phyloP scores from a whole-genome alignment of 2,113 vertebrate species.

The Xiphophorus hellerii region DNA sequence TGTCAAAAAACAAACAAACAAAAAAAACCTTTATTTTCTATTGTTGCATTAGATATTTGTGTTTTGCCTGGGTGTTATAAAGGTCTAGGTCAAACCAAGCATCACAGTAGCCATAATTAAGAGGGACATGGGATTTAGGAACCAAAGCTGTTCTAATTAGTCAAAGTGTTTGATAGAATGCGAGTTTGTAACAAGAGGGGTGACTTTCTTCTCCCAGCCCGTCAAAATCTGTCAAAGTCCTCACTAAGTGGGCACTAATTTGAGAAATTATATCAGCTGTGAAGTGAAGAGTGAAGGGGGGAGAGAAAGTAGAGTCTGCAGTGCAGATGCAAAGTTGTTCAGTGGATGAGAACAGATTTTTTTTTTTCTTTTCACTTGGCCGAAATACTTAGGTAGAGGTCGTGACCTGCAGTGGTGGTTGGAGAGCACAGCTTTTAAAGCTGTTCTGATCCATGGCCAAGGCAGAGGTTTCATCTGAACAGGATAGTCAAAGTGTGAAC shows the following conservation, averaged over 20 bases:
- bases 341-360: slow-evolving; percentile 52
- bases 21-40: background rate
- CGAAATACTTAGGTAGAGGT: slow-evolving; percentile 70
- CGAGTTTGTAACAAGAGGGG: slow-evolving; percentile 76
- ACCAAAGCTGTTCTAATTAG: slow-evolving; percentile 88
- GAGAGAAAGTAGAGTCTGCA: slow-evolving; percentile 8
- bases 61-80: slow-evolving; percentile 31
- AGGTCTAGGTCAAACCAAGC: slow-evolving; percentile 46
- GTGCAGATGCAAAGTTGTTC: slow-evolving; percentile 58
- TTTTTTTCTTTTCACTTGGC: slow-evolving; percentile 51
- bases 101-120: slow-evolving; percentile 81
- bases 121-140: slow-evolving; percentile 80
- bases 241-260: slow-evolving; percentile 80
- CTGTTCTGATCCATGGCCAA: slow-evolving; percentile 66
- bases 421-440: slow-evolving; percentile 59
- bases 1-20: no score
- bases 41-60: slow-evolving; percentile 36
- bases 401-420: slow-evolving; percentile 53
- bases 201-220: slow-evolving; percentile 87
- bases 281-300: slow-evolving; percentile 81
- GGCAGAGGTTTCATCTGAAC: slow-evolving; percentile 50
- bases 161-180: slow-evolving; percentile 75
- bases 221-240: slow-evolving; percentile 81
- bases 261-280: slow-evolving; percentile 82
- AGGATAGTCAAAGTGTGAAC: slow-evolving; percentile 32